These are phyloP conservation scores for Rhea americana DNA, from an alignment of 2,113 vertebrate species.

Conservation along the genomic window DNA sequence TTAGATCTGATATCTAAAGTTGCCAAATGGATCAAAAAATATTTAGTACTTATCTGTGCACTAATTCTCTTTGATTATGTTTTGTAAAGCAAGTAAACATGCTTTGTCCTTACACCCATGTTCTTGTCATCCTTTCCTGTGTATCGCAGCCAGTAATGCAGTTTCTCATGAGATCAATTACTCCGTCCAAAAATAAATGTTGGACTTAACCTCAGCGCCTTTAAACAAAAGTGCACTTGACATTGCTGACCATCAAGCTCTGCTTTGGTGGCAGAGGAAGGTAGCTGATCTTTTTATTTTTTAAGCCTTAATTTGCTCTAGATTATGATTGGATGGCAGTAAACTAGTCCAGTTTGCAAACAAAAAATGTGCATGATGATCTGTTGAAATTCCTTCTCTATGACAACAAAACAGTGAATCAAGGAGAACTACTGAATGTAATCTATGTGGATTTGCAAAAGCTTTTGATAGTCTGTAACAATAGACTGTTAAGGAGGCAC, in stretches of 20 bases:
- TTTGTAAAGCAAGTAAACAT: not conserved
- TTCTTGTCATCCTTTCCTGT: not conserved
- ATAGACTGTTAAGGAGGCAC: not conserved
- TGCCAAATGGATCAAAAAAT: not conserved
- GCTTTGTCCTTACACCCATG: not conserved
- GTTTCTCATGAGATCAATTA: not conserved
- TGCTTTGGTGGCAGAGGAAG: not conserved
- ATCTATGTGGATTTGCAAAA: conserved; percentile 31
- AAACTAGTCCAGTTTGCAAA: conserved; percentile 37
- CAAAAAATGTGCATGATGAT: not conserved
- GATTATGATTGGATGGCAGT: not conserved
- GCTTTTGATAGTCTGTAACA: conserved; percentile 34
- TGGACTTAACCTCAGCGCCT: conserved; percentile 9
- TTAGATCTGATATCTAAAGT: not conserved
- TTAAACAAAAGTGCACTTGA: not conserved
- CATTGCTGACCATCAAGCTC: not conserved
- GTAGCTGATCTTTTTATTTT: not conserved
- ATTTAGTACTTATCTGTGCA: not conserved
- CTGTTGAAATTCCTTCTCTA: conserved; percentile 37
- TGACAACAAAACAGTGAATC: conserved; percentile 16
- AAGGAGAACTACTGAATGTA: not conserved
- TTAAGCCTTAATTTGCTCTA: conserved; percentile 16
- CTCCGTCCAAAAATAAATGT: not conserved
- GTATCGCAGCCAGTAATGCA: not conserved
- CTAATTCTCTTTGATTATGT: not conserved